Evolutionary conservation across 2,888 invertebrate species (phyloP).

Genomic region (Onchidella celtica): DNA sequence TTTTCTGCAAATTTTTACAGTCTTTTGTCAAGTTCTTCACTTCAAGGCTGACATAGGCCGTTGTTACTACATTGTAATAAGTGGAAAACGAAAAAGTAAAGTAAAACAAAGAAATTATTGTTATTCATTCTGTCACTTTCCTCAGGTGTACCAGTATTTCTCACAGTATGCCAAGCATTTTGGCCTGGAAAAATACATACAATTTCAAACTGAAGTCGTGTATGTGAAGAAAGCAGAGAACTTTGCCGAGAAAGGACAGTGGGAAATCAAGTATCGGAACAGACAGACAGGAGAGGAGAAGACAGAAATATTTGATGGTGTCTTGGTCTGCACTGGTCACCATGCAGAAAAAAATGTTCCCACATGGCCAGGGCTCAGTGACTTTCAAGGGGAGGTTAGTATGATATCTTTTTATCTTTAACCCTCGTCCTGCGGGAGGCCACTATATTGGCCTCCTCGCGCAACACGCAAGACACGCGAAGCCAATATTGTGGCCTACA

Average conservation of each 20-base stretch:
- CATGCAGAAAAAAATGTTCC: constrained; percentile 67
- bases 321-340: constrained; percentile 74
- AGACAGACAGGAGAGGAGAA: constrained; percentile 58
- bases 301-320: constrained; percentile 64
- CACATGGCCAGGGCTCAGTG: constrained; percentile 62
- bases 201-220: constrained; percentile 70
- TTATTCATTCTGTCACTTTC: background rate
- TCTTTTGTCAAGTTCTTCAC: too few relatives aligned
- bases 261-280: constrained; percentile 65
- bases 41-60: too few relatives aligned
- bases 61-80: too few relatives aligned
- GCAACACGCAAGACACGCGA: too few relatives aligned
- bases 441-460: too few relatives aligned
- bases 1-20: too few relatives aligned
- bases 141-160: constrained; percentile 69
- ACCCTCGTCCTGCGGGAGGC: too few relatives aligned
- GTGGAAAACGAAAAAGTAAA: too few relatives aligned
- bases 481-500: too few relatives aligned
- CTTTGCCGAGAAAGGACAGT: constrained; percentile 68
- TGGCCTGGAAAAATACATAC: constrained; percentile 69
- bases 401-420: background rate
- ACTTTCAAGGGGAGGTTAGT: constrained; percentile 66
- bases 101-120: too few relatives aligned
- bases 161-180: constrained; percentile 76
- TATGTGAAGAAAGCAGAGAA: constrained; percentile 56